phyloP scores from a whole-genome alignment of 1,140 invertebrate species.

The Anoplolepis gracilipes region DNA sequence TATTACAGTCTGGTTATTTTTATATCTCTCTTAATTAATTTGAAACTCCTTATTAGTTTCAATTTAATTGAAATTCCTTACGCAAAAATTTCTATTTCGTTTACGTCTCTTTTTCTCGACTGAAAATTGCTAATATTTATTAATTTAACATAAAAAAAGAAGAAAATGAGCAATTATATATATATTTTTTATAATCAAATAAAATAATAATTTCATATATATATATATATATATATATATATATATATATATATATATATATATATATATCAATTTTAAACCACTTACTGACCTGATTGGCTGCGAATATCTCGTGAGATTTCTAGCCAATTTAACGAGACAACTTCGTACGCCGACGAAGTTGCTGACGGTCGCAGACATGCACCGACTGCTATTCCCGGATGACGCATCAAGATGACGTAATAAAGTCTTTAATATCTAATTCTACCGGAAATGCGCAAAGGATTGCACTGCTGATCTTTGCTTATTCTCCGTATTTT shows the following conservation, averaged over 20 bases:
- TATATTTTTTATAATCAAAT: not conserved
- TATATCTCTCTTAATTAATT: not conserved
- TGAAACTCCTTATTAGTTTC: not conserved
- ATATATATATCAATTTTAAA: conserved; percentile 1
- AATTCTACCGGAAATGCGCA: conserved; percentile 5
- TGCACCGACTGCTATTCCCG: conserved; percentile 15
- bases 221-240: not conserved
- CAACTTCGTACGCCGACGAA: not conserved
- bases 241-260: not conserved
- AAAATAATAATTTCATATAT: not conserved
- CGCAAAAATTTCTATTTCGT: not conserved
- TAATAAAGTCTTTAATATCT: conserved; percentile 34
- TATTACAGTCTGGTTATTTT: conserved; percentile 23
- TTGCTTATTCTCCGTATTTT: not conserved
- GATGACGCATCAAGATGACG: not conserved
- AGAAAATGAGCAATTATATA: not conserved
- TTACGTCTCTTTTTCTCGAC: not conserved
- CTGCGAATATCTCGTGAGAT: not conserved
- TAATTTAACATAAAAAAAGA: not conserved
- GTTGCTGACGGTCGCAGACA: conserved; percentile 23
- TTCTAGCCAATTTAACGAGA: conserved; percentile 17
- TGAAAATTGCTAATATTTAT: not conserved
- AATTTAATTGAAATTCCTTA: too few relatives aligned
- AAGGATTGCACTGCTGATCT: not conserved
- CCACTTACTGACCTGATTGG: not conserved